Conservation (phyloP, 2,888 invertebrate genomes). For the Yponomeuta evonymella region DNA sequence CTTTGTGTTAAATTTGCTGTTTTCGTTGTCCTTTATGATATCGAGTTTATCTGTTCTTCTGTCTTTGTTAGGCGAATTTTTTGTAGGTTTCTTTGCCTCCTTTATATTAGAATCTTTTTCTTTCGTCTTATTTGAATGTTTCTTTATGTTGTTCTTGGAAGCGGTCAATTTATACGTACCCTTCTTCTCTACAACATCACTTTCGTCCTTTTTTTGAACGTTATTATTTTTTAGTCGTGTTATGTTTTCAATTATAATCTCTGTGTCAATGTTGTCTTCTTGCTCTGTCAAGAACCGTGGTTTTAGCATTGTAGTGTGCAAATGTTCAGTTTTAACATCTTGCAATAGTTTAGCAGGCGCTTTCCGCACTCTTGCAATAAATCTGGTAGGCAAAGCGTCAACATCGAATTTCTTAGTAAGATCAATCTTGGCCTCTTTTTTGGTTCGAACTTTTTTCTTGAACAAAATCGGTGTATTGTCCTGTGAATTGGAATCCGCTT, state of each 20-base stretch:
- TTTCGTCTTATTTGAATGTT: neutral
- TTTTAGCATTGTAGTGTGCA: conserved; percentile 37
- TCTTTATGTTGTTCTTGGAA: neutral
- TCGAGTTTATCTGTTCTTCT: neutral
- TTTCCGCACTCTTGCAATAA: conserved; percentile 53
- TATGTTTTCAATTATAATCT: conserved; percentile 53
- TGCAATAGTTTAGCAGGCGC: conserved; percentile 45
- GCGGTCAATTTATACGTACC: conserved; percentile 12
- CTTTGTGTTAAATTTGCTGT: neutral
- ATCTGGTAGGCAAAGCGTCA: conserved; percentile 45
- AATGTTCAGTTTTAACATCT: conserved; percentile 28
- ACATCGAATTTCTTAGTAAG: conserved; percentile 46
- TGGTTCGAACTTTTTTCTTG: conserved; percentile 37
- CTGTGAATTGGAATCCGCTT: conserved; percentile 41
- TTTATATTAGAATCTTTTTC: conserved; percentile 19
- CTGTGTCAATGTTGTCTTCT: conserved; percentile 46
- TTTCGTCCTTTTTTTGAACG: conserved; percentile 13
- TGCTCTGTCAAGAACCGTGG: conserved; percentile 41
- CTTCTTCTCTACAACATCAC: conserved; percentile 18
- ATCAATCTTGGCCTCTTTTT: conserved; percentile 38
- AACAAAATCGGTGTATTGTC: conserved; percentile 44
- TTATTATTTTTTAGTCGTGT: conserved; percentile 41
- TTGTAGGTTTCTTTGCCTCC: neutral
- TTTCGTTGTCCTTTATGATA: neutral
- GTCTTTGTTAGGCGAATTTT: no score